These are phyloP conservation scores for Odontocerum albicorne DNA, from an alignment of 2,888 invertebrate species.

Conservation along the genomic window DNA sequence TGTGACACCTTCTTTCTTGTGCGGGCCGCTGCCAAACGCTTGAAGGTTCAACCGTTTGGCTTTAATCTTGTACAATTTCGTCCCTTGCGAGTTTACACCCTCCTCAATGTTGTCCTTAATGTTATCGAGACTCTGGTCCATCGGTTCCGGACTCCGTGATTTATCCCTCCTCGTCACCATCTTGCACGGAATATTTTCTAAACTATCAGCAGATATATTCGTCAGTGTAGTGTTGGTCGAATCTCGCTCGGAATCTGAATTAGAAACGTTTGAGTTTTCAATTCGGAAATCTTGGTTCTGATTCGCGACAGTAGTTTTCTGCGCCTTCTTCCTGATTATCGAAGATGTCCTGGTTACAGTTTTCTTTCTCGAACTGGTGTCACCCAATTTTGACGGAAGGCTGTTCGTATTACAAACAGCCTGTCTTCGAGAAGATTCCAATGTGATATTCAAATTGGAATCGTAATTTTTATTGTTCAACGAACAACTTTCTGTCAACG, in stretches of 20 bases:
- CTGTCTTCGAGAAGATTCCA: slow-evolving; percentile 39
- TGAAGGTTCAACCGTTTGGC: slow-evolving; percentile 53
- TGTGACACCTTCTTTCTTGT: slow-evolving; percentile 53
- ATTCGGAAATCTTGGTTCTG: slow-evolving; percentile 47
- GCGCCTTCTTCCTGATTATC: slow-evolving; percentile 47
- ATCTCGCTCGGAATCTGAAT: slow-evolving; percentile 51
- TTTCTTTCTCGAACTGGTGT: slow-evolving; percentile 45
- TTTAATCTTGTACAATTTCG: slow-evolving; percentile 55
- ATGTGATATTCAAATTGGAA: slow-evolving; percentile 39
- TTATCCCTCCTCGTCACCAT: slow-evolving; percentile 54
- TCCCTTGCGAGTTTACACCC: slow-evolving; percentile 54
- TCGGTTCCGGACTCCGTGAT: slow-evolving; percentile 50
- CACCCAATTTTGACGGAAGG: slow-evolving; percentile 17
- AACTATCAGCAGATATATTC: slow-evolving; percentile 53
- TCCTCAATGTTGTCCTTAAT: slow-evolving; percentile 54
- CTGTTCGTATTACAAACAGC: slow-evolving; percentile 20
- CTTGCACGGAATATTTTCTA: slow-evolving; percentile 45
- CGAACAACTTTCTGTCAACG: slow-evolving; percentile 26
- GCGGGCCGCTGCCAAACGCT: slow-evolving; percentile 44
- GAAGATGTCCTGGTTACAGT: slow-evolving; percentile 34
- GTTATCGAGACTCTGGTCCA: slow-evolving; percentile 54
- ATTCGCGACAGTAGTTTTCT: slow-evolving; percentile 51
- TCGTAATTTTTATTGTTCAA: slow-evolving; percentile 49
- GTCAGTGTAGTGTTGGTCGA: slow-evolving; percentile 57
- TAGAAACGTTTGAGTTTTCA: slow-evolving; percentile 39